A percentile compares a stretch with the other conserved stretches of the same genome.
These are phyloP conservation scores for Sarcophaga variegata DNA, from an alignment of 2,888 invertebrate genomes.

Conservation along the genomic window DNA sequence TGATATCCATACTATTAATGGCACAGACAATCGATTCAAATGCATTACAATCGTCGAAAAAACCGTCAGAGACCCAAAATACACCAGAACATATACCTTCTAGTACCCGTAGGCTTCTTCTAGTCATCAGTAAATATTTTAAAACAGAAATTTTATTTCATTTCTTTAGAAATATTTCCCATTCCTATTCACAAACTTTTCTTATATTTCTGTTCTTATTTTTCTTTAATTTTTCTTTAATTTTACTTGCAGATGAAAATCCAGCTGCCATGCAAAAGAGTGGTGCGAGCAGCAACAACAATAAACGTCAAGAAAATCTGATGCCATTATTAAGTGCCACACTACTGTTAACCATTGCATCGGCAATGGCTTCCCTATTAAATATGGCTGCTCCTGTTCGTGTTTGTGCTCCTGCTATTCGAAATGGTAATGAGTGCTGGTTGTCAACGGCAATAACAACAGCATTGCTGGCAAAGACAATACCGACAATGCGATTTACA, in stretches of 20 bases:
- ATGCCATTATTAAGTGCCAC: conserved; percentile 38
- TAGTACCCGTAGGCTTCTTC: no score
- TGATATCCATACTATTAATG: no score
- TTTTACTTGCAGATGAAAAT: conserved; percentile 87
- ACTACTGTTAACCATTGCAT: conserved; percentile 10
- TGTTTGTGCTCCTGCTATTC: not conserved
- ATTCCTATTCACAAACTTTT: not conserved
- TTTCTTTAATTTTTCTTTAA: conserved; percentile 25
- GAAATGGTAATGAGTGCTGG: conserved; percentile 33
- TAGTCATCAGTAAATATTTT: no score
- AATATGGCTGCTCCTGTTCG: not conserved
- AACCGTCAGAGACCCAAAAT: no score
- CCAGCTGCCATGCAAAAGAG: conserved; percentile 95
- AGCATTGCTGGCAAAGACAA: conserved; percentile 8
- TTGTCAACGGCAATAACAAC: conserved; percentile 40
- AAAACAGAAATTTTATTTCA: no score
- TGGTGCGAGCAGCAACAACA: conserved; percentile 78
- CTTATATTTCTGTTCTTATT: conserved; percentile 8
- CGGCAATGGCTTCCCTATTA: conserved; percentile 20
- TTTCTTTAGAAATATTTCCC: no score
- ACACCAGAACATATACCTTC: no score
- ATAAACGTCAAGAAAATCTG: not conserved
- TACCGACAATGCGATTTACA: not conserved
- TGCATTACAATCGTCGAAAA: no score
- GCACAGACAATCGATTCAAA: no score